A percentile compares a stretch with the other conserved stretches of the same genome.
phyloP scores from a whole-genome alignment of 2,797 vertebrate species.

The Agapornis canus region DNA sequence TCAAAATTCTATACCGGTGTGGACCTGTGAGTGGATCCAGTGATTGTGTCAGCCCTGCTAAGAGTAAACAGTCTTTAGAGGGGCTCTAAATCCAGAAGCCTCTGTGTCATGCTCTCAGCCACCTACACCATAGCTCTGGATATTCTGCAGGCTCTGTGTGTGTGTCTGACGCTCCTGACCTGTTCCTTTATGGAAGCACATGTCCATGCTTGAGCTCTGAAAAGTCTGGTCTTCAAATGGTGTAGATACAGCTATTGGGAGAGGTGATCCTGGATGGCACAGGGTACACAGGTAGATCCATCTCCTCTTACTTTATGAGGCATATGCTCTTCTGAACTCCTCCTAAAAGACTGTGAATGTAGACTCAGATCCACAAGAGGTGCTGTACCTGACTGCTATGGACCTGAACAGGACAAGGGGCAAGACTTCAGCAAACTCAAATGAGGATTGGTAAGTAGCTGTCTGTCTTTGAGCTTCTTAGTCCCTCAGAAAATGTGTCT shows the following conservation, averaged over 20 bases:
- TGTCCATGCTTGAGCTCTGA: neutral
- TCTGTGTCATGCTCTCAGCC: neutral
- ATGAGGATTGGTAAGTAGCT: neutral
- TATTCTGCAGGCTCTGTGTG: neutral
- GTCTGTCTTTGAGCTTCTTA: neutral
- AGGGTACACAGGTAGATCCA: neutral
- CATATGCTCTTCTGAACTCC: accelerated
- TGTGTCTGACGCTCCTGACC: neutral
- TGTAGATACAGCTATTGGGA: neutral
- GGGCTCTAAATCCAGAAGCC: neutral
- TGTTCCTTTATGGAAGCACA: neutral
- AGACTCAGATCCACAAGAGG: neutral
- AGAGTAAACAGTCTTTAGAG: neutral
- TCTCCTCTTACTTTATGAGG: neutral
- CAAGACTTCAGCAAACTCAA: neutral
- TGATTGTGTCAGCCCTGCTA: neutral
- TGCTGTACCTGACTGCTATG: neutral
- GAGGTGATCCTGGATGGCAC: neutral
- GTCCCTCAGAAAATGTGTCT: neutral
- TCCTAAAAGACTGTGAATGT: neutral
- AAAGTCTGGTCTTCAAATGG: neutral
- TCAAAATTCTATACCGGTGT: neutral
- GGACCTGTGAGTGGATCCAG: neutral
- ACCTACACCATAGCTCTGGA: neutral
- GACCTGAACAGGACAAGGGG: neutral